These are phyloP conservation scores for Leptogaster cylindrica DNA, from an alignment of 2,888 invertebrate genomes.

Conservation along the genomic window DNA sequence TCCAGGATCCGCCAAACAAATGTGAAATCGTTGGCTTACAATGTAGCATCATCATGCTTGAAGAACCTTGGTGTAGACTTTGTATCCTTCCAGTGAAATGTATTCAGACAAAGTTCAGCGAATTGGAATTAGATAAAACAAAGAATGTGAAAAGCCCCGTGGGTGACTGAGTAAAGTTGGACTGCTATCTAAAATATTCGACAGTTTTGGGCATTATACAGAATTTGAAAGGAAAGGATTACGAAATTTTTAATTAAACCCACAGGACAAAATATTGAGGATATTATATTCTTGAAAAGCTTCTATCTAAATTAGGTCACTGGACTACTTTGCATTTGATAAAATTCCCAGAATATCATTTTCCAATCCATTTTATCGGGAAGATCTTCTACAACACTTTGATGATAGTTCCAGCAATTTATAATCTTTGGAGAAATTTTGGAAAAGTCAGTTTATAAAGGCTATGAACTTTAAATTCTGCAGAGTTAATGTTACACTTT, in stretches of 20 bases:
- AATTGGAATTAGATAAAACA: conserved; percentile 14
- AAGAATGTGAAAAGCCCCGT: background rate
- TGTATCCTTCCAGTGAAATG: background rate
- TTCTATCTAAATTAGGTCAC: background rate
- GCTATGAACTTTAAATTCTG: conserved; percentile 1
- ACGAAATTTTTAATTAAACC: conserved; percentile 13
- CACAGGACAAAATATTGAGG: background rate
- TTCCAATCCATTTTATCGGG: background rate
- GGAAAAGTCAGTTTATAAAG: background rate
- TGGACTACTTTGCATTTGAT: background rate
- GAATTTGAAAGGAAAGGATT: no score
- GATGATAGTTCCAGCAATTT: conserved; percentile 6
- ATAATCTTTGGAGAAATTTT: conserved; percentile 5
- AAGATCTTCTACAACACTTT: background rate
- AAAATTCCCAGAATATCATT: background rate
- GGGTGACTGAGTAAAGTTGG: background rate
- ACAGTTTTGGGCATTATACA: background rate
- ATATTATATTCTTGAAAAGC: background rate
- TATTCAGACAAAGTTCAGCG: background rate
- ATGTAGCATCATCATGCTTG: background rate
- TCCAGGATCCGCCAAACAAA: background rate
- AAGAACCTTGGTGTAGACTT: background rate
- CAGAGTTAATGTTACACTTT: conserved; percentile 1
- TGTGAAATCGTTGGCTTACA: background rate
- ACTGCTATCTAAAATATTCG: background rate